A percentile compares a stretch with the other conserved stretches of the same genome.
Evolutionary conservation across 1,140 invertebrate genomes (phyloP).

Genomic region (Pollicipes pollicipes): DNA sequence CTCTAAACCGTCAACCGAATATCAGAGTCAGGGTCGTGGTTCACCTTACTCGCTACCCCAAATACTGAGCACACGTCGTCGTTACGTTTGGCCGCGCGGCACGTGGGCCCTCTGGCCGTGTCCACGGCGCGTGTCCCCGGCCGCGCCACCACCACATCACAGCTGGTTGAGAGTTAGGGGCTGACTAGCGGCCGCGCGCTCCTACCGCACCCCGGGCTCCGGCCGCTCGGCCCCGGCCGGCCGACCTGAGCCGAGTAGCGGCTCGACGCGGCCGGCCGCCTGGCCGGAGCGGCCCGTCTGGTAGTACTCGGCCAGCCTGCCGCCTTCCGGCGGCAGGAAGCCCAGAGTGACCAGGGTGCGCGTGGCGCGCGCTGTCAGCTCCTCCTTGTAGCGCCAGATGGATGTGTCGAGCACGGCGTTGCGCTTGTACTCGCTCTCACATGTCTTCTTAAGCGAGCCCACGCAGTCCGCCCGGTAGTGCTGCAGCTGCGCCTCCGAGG

Average conservation of each 20-base stretch:
- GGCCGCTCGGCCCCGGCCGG: neutral
- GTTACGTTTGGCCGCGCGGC: too few species aligned
- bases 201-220: neutral
- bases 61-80: too few species aligned
- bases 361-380: conserved; percentile 4
- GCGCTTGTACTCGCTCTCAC: conserved; percentile 37
- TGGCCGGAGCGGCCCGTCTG: neutral
- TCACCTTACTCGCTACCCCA: too few species aligned
- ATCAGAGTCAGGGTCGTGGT: too few species aligned
- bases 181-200: neutral
- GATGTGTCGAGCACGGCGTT: conserved; percentile 2
- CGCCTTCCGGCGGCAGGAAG: conserved; percentile 11
- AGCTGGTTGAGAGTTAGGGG: neutral
- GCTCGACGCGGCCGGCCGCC: neutral
- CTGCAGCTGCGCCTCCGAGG: conserved; percentile 66
- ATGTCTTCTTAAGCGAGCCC: conserved; percentile 65
- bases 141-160: neutral
- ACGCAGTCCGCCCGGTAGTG: conserved; percentile 84
- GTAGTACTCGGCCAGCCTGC: neutral
- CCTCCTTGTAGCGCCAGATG: conserved; percentile 7
- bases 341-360: conserved; percentile 12
- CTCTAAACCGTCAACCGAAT: too few species aligned
- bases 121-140: too few species aligned
- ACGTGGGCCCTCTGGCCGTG: too few species aligned
- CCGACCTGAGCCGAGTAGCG: neutral